These are phyloP conservation scores for Aromia moschata DNA, from an alignment of 2,888 invertebrate species.

Conservation along the genomic window DNA sequence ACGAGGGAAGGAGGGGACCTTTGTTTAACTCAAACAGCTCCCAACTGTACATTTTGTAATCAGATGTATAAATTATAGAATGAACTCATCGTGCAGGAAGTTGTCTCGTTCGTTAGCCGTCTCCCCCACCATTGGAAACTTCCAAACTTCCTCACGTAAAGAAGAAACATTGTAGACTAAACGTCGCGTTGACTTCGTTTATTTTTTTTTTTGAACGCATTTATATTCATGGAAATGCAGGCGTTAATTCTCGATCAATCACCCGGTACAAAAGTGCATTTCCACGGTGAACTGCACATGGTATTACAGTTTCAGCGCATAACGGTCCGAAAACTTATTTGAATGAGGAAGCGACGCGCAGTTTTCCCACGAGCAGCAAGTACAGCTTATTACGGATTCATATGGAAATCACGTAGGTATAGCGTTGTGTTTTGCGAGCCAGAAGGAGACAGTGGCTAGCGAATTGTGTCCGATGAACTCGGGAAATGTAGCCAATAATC, in stretches of 20 bases:
- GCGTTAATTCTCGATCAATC: no score
- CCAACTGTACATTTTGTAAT: slow-evolving; percentile 8
- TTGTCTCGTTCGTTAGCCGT: slow-evolving; percentile 42
- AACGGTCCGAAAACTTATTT: slow-evolving; percentile 52
- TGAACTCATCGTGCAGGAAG: slow-evolving; percentile 52
- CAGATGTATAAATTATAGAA: slow-evolving; percentile 25
- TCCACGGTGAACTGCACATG: slow-evolving; percentile 32
- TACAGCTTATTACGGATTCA: slow-evolving; percentile 32
- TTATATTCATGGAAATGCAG: no score
- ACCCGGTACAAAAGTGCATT: neutral
- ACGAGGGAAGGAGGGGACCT: no score
- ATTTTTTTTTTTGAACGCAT: no score
- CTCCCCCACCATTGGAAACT: slow-evolving; percentile 22
- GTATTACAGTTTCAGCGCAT: slow-evolving; percentile 40
- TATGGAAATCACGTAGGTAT: slow-evolving; percentile 26
- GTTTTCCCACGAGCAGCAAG: slow-evolving; percentile 50
- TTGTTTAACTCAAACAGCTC: neutral
- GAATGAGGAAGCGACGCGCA: slow-evolving; percentile 51
- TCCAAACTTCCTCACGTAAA: slow-evolving; percentile 37
- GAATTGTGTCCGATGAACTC: slow-evolving; percentile 11
- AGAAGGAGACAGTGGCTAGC: slow-evolving; percentile 9
- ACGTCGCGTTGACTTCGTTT: no score
- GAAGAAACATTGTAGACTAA: slow-evolving; percentile 13
- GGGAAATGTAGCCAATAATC: slow-evolving; percentile 2
- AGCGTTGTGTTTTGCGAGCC: slow-evolving; percentile 1